Evolutionary conservation across 2,113 vertebrate species (phyloP).

Genomic region (Trematomus loennbergii): DNA sequence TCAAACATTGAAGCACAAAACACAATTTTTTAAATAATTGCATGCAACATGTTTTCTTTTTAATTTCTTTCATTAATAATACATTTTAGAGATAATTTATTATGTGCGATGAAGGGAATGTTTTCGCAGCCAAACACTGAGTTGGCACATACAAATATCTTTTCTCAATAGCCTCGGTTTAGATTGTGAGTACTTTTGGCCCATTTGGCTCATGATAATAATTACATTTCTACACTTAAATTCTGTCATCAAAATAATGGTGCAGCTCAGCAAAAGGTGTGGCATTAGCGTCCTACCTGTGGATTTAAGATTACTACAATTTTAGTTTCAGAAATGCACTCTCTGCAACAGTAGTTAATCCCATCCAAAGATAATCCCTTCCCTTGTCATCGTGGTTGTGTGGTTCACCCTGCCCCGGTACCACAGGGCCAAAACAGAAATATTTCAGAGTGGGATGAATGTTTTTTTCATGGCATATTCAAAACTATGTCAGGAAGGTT

Average conservation of each 20-base stretch:
- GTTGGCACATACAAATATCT: background rate
- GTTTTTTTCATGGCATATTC: constrained; percentile 1
- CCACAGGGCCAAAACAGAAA: constrained; percentile 14
- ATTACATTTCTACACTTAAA: constrained; percentile 10
- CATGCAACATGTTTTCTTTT: background rate
- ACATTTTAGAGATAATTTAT: background rate
- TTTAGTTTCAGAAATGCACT: constrained; percentile 71
- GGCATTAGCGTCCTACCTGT: constrained; percentile 66
- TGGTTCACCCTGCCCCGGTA: constrained; percentile 58
- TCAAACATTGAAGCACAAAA: background rate
- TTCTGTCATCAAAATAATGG: constrained; percentile 68
- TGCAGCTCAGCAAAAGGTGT: constrained; percentile 47
- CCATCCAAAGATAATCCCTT: constrained; percentile 68
- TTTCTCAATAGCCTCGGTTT: constrained; percentile 1
- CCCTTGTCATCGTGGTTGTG: constrained; percentile 53
- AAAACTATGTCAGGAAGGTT: constrained; percentile 26
- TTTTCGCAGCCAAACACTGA: background rate
- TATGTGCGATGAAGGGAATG: background rate
- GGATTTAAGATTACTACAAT: constrained; percentile 67
- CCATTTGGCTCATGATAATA: constrained; percentile 5
- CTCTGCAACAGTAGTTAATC: constrained; percentile 59
- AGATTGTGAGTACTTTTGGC: background rate
- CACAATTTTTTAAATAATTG: background rate
- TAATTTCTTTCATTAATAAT: background rate
- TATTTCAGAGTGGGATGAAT: constrained; percentile 4